phyloP scores from a whole-genome alignment of 2,888 invertebrate species.

The Cryptocheilus praepositus region DNA sequence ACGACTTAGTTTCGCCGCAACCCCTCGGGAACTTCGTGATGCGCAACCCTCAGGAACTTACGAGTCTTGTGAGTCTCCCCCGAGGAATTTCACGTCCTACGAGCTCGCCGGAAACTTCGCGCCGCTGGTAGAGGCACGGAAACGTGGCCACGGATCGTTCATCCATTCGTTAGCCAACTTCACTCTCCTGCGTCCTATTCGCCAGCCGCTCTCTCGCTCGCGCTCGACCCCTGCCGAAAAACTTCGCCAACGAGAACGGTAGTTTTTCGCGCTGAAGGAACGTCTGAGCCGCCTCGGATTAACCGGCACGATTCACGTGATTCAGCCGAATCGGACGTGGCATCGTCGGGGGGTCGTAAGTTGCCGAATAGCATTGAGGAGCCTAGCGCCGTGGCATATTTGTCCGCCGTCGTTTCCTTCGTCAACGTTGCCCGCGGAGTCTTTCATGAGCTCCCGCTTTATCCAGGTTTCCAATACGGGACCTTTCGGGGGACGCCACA shows the following conservation, averaged over 20 bases:
- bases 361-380: no score
- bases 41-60: slow-evolving; percentile 29
- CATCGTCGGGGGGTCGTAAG: no score
- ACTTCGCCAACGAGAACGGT: no score
- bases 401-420: slow-evolving; percentile 25
- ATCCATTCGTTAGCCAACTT: slow-evolving; percentile 46
- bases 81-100: slow-evolving; percentile 37
- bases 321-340: no score
- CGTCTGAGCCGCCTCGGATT: no score
- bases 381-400: slow-evolving; percentile 7
- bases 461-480: slow-evolving; percentile 44
- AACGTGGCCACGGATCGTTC: slow-evolving; percentile 34
- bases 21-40: slow-evolving; percentile 28
- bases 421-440: slow-evolving; percentile 1
- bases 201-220: slow-evolving; percentile 5
- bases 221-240: neutral
- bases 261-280: no score
- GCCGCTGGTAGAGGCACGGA: slow-evolving; percentile 32
- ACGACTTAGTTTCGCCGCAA: slow-evolving; percentile 22
- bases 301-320: no score
- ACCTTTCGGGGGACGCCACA: slow-evolving; percentile 31
- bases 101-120: slow-evolving; percentile 42
- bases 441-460: neutral
- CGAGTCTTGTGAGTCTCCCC: slow-evolving; percentile 16
- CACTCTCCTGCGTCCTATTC: slow-evolving; percentile 25